Base-by-base conservation (phyloP, 2,113 vertebrate genomes). In the Felis catus region DNA sequence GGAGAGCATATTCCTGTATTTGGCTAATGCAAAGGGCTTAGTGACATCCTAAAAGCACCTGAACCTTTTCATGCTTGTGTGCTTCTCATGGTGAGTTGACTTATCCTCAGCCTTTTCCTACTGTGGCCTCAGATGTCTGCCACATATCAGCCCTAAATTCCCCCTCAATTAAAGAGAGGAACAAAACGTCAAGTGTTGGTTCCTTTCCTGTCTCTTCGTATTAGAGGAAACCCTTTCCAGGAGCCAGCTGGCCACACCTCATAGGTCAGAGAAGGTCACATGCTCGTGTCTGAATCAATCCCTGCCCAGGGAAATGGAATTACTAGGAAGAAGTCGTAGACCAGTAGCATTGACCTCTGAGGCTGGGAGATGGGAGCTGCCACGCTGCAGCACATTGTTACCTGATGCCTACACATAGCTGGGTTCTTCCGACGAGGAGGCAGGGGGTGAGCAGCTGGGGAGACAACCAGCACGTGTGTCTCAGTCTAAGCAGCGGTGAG, bases 191-290 rank as follows among this genome's bases (percentile, higher is more conserved):
- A 39, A 83, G 82, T 3, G 6, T 29, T 36, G 70, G 73, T 25
- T 93, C 73, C 79, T 86, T 86, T 94, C 29, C 1, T 25, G 2
- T 51, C n/a, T 41, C 21, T 83, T 13, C 73, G 68, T 10, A 68
- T 58, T 36, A 48, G 51, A 95, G 53, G 51, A 90, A 96, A 68
- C 48, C 61, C 86, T 51, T 66, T 84, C 51, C 76, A 80, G 48
- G 84, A 88, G 73, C 16, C 1, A 2, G 68, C 87, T 4, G 0
- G 33, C 66, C 91, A 87, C 29, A 25, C 9, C 63, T 70, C 63
- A 8, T 4, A 41, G 74, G 63, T 18, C 25, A 73, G 39, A 74
- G 85, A 12, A 51, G 29, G 83, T 78, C 85, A 80, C 1, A 7
- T 45, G 53, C 48, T 15, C 8, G 9, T 7, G 16, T 84, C 55